Conservation (phyloP, 2,888 invertebrate genomes). For the Cephus nigrinus region DNA sequence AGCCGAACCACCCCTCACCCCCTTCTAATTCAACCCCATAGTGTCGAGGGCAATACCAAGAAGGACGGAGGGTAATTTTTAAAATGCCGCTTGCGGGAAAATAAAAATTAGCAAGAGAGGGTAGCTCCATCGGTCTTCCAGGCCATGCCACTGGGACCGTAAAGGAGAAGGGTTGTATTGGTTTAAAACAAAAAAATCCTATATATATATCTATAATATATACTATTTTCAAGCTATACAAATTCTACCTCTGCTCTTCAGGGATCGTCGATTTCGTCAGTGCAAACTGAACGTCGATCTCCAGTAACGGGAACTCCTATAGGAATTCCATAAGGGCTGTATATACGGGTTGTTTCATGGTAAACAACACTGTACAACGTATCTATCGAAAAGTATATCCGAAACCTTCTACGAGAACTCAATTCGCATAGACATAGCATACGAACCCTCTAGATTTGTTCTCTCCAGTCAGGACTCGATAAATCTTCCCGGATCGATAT, state of each 20-base stretch:
- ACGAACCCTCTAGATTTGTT: not conserved
- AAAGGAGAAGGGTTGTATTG: not conserved
- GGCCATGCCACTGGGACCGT: not conserved
- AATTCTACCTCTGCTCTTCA: not conserved
- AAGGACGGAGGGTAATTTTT: constrained; percentile 55
- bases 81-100: constrained; percentile 60
- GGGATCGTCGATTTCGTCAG: not conserved
- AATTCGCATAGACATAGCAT: not conserved
- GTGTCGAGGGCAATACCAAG: constrained; percentile 15
- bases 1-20: not conserved
- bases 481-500: not conserved
- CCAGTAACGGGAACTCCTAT: not conserved
- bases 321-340: not conserved
- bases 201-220: not conserved
- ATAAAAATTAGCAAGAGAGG: constrained; percentile 56
- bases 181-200: not conserved
- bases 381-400: not conserved
- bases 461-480: not conserved
- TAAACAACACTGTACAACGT: not conserved
- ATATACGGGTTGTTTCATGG: not conserved
- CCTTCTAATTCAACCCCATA: not conserved
- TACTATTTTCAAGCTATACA: not conserved
- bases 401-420: not conserved
- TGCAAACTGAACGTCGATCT: not conserved
- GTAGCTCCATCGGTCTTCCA: constrained; percentile 33